Base-by-base conservation (phyloP, 1,140 invertebrate species). In the Nephila pilipes region DNA sequence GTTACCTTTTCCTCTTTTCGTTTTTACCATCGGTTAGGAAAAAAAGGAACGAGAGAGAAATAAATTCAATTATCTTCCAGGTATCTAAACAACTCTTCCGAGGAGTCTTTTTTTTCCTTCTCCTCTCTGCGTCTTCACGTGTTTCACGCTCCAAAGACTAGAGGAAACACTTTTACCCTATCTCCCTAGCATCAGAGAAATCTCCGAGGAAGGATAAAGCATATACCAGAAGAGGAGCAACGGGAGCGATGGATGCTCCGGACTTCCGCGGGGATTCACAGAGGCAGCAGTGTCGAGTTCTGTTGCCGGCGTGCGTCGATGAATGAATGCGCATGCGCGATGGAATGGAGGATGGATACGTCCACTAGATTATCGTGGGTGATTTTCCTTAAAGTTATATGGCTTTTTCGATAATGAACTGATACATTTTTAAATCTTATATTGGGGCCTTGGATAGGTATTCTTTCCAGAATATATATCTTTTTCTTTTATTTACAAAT, bases 241-340 rank as follows among this genome's bases (percentile, higher is more conserved):
- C 75, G n/a, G 57, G 89, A 90, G 89, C 89, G 75, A 55, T n/a
- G 69, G 87, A 89, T 79, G 87, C 87, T 89, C 87, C 87, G 38
- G 89, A 81, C 89, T 90, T 90, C 89, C 89, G 79, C 89, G 89
- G 89, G 89, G 89, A 90, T 81, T 81, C 75, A 58, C 75, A 90
- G 89, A 90, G 75, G 75, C 89, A 90, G 89, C 75, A 81, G 89
- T 90, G 89, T 81, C 69, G 89, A 32, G 46, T 36, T 81, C 75
- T 36, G 55, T 29, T 81, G 89, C 75, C 75, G 87, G 87, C 69
- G 65, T 54, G 54, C 18, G 87, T 38, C 36, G 65, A 32, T 89
- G 65, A 55, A 25, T 2, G 36, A 29, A 2, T 55, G 63, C 89
- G 89, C 89, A 90, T 90, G 89, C 89, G 57, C 79, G 2, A 18